Conservation (phyloP, 2,888 invertebrate genomes). For the Hesperia comma region DNA sequence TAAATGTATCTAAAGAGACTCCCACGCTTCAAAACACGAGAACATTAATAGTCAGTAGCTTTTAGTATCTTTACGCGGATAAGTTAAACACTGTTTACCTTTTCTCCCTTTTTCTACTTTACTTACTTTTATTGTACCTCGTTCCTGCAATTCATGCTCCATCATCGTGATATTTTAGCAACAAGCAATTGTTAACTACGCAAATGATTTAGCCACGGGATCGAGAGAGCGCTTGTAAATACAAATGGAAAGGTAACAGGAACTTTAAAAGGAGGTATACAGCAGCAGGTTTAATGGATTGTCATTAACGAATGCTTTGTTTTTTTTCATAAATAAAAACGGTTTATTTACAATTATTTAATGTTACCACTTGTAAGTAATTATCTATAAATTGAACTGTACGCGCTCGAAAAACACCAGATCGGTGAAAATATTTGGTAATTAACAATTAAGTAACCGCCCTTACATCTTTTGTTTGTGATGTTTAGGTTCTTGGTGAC, state of each 20-base stretch:
- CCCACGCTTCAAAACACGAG: background rate
- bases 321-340: background rate
- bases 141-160: constrained; percentile 16
- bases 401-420: too few species aligned
- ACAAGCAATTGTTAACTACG: constrained; percentile 20
- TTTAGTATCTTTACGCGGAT: background rate
- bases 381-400: too few species aligned
- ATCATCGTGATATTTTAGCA: constrained; percentile 20
- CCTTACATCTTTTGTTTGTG: too few species aligned
- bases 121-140: constrained; percentile 18
- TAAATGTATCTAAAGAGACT: background rate
- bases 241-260: constrained; percentile 17
- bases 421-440: too few species aligned
- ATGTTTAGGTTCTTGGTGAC: too few species aligned
- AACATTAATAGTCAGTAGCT: background rate
- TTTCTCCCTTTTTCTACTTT: constrained; percentile 6
- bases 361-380: too few species aligned
- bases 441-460: too few species aligned
- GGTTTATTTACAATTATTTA: too few species aligned
- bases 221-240: constrained; percentile 17
- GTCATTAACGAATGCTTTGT: background rate
- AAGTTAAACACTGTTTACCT: background rate
- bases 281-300: background rate
- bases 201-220: constrained; percentile 17
- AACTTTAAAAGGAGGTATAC: background rate